phyloP scores from a whole-genome alignment of 2,797 vertebrate species.

The Enteromius trimaculatus region DNA sequence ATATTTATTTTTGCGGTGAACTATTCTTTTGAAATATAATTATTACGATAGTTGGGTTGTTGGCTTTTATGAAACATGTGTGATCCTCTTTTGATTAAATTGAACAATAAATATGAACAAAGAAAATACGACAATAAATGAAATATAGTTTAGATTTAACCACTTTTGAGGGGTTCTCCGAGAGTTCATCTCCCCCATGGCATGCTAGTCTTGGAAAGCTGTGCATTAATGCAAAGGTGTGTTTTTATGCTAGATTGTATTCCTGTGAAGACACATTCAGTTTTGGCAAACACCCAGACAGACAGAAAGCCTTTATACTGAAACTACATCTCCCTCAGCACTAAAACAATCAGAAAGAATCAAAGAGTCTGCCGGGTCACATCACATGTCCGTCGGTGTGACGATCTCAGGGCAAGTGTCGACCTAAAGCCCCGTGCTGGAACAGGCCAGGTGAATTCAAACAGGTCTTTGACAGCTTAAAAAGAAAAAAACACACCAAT shows the following conservation, averaged over 20 bases:
- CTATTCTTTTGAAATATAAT: not conserved
- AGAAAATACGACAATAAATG: not conserved
- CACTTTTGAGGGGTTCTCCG: not conserved
- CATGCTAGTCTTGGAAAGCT: not conserved
- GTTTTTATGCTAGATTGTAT: not conserved
- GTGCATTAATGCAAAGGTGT: not conserved
- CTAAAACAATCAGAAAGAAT: constrained; percentile 2
- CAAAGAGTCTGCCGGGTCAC: not conserved
- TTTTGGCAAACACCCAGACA: not conserved
- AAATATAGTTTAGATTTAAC: constrained; percentile 3
- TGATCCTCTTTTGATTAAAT: not conserved
- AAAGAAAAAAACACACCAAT: not conserved
- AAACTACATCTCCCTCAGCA: not conserved
- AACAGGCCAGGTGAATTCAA: constrained; percentile 19
- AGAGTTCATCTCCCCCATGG: too few relatives aligned
- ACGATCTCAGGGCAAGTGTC: constrained; percentile 14
- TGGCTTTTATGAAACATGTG: not conserved
- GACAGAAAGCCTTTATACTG: not conserved
- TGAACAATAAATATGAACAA: too few relatives aligned
- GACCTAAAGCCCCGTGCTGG: not conserved
- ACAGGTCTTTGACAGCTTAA: constrained; percentile 3
- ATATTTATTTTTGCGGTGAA: not conserved
- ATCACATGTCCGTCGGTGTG: constrained; percentile 35
- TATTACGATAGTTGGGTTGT: not conserved
- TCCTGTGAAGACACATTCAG: constrained; percentile 2